These are phyloP conservation scores for Ditylenchus dipsaci DNA, from an alignment of 1,140 invertebrate species.

Conservation along the genomic window DNA sequence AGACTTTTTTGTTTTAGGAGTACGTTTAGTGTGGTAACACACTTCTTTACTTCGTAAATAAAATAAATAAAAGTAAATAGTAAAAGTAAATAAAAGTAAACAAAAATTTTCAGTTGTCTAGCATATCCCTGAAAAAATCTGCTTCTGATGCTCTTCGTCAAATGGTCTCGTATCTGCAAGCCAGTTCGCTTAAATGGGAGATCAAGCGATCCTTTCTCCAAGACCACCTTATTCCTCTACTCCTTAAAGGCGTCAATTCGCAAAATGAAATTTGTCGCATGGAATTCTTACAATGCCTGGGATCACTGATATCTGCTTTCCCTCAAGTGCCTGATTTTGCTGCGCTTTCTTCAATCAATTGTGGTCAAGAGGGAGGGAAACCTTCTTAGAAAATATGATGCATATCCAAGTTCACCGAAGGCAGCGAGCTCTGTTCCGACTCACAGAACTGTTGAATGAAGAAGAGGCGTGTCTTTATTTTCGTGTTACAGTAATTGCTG, in stretches of 20 bases:
- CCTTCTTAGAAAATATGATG: constrained; percentile 87
- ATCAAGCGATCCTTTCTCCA: constrained; percentile 49
- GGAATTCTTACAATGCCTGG: constrained; percentile 17
- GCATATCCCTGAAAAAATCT: constrained; percentile 75
- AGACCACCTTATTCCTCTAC: constrained; percentile 30
- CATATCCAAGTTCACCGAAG: constrained; percentile 66
- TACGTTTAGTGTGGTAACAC: too few relatives aligned
- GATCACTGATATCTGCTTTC: constrained; percentile 20
- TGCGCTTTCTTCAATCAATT: constrained; percentile 19
- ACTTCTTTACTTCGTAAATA: too few relatives aligned
- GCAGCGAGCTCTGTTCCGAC: constrained; percentile 37
- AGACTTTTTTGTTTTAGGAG: constrained; percentile 7
- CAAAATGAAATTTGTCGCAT: constrained; percentile 12
- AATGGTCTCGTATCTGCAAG: constrained; percentile 62
- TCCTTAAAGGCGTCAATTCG: constrained; percentile 29
- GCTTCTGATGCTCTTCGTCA: constrained; percentile 71
- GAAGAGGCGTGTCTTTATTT: constrained; percentile 21
- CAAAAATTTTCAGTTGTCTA: constrained; percentile 53
- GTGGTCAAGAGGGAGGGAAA: constrained; percentile 9
- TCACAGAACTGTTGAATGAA: constrained; percentile 24
- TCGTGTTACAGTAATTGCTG: background rate
- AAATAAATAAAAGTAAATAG: background rate
- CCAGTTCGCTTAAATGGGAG: too few relatives aligned
- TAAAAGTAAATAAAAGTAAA: background rate
- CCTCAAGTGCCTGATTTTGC: constrained; percentile 12